Percentiles rank a stretch among this genome's conserved stretches.
These are phyloP conservation scores for Zaprionus gabonicus DNA, from an alignment of 1,140 invertebrate genomes.

Conservation along the genomic window DNA sequence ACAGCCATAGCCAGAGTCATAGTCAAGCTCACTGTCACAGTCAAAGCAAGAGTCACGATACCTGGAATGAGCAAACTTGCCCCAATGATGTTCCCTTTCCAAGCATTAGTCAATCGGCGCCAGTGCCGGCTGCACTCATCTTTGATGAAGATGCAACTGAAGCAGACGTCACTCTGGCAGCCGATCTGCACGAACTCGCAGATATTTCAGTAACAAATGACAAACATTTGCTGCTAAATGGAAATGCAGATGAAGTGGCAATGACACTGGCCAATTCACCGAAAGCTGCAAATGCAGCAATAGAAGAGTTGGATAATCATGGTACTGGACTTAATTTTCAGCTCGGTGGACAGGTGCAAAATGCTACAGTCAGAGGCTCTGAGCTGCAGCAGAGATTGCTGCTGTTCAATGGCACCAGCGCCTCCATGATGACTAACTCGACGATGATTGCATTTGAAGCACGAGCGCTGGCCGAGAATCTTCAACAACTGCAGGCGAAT, in stretches of 20 bases:
- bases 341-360: constrained; percentile 78
- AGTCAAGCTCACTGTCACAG: constrained; percentile 33
- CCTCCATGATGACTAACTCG: constrained; percentile 87
- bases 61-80: constrained; percentile 91
- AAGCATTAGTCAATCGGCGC: constrained; percentile 90
- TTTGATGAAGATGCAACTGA: constrained; percentile 85
- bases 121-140: constrained; percentile 88
- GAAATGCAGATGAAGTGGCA: constrained; percentile 5
- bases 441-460: constrained; percentile 90
- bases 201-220: constrained; percentile 72
- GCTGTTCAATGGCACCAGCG: constrained; percentile 70
- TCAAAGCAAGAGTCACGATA: constrained; percentile 85
- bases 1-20: constrained; percentile 62
- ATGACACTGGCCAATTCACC: constrained; percentile 53
- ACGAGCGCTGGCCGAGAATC: constrained; percentile 88
- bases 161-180: constrained; percentile 59
- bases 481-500: constrained; percentile 84
- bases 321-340: constrained; percentile 70
- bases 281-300: constrained; percentile 22
- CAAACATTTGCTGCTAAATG: constrained; percentile 27
- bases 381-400: constrained; percentile 49
- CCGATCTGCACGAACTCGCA: constrained; percentile 52
- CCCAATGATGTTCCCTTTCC: constrained; percentile 91
- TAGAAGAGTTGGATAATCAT: not conserved
- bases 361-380: constrained; percentile 43